A percentile compares a stretch with the other conserved stretches of the same genome.
Evolutionary conservation across 2,888 invertebrate genomes (phyloP).

Genomic region (Phortica okadai): DNA sequence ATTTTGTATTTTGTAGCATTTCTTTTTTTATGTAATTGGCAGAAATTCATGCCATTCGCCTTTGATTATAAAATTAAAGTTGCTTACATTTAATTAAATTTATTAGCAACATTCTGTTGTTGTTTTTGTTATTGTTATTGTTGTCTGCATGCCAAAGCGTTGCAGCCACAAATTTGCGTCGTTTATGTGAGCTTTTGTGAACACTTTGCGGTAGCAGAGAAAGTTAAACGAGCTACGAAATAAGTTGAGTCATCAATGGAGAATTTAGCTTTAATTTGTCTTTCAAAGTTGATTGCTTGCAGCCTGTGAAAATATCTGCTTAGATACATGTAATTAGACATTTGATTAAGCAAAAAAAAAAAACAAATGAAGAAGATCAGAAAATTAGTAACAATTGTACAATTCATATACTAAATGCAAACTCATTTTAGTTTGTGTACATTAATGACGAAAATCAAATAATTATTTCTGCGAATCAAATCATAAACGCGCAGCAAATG

Average conservation of each 20-base stretch:
- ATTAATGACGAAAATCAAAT: slow-evolving; percentile 29
- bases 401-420: neutral
- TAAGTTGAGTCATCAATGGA: neutral
- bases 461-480: slow-evolving; percentile 63
- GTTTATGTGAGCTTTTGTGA: slow-evolving; percentile 34
- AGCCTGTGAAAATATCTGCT: neutral
- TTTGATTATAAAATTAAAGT: slow-evolving; percentile 15
- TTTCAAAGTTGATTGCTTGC: too few relatives aligned
- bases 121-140: slow-evolving; percentile 12
- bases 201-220: neutral
- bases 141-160: slow-evolving; percentile 8
- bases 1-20: neutral
- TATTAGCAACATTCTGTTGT: slow-evolving; percentile 54
- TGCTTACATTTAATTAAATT: slow-evolving; percentile 57
- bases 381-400: neutral
- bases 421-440: neutral
- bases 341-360: neutral
- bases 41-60: slow-evolving; percentile 4
- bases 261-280: neutral
- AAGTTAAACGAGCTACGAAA: neutral
- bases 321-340: neutral
- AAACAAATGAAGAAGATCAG: neutral
- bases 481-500: slow-evolving; percentile 53
- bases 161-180: slow-evolving; percentile 18
- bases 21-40: slow-evolving; percentile 45